Base-by-base conservation (phyloP, 2,888 invertebrate genomes). In the Cosmia trapezina region DNA sequence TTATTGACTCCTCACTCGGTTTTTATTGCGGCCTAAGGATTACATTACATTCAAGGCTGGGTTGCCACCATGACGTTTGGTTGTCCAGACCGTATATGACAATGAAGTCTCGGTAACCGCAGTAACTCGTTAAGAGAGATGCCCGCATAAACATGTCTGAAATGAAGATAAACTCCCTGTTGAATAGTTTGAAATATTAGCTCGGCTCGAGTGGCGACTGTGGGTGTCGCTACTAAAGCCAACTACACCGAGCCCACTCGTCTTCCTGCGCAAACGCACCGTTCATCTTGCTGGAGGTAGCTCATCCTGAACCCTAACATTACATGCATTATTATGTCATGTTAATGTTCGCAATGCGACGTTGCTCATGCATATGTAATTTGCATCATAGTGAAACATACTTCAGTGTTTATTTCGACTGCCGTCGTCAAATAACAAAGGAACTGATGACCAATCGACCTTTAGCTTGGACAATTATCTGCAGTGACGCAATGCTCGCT, bases 181-280 rank as follows among this genome's bases (percentile, higher is more conserved):
- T 91, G 91, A 91, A 91, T 90, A 89, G 88, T 92, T 92, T 92
- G 89, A 91, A 91, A 93, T 92, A 93, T 92, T 89, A 89, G 87
- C 86, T 82, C 85, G 81, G 80, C 83, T 65, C 70, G 85, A 86
- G 89, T 87, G 88, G 82, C 81, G 87, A 88, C 88, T 86, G 89
- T 88, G 88, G 88, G 90, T 90, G 91, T 90, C 88, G 77, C 83
- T 86, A 78, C 81, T 74, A 75, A 81, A 80, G 85, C 83, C 79
- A 80, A 72, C 78, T 71, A 72, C 80, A 83, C 76, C 72, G 47
- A 62, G 57, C 76, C 79, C 77, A 86, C 76, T 80, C 74, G 33
- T 72, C 63, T 61, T 64, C 17, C 54, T 49, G 60, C 62, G 60
- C 57, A 64, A 49, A 64, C 49, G 63, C 70, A 64, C 73, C 70